Percentiles rank a stretch among this genome's conserved stretches.
phyloP scores from a whole-genome alignment of 1,140 invertebrate genomes.

The Coptotermes formosanus region DNA sequence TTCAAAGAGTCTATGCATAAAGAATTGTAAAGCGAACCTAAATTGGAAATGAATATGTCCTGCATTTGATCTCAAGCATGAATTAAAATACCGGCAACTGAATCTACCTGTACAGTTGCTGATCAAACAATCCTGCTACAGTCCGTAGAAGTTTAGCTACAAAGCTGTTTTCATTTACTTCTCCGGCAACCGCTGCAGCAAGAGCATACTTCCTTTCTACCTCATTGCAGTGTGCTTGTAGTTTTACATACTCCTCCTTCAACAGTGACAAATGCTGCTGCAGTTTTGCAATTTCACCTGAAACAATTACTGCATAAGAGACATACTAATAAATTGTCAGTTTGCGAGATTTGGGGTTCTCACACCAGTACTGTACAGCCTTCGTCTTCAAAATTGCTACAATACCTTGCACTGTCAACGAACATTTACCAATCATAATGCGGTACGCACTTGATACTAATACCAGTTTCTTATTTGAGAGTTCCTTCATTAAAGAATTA shows the following conservation, averaged over 20 bases:
- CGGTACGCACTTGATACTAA: too few relatives aligned
- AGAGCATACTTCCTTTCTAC: slow-evolving; percentile 81
- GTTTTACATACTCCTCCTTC: slow-evolving; percentile 87
- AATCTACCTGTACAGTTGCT: slow-evolving; percentile 60
- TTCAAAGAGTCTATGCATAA: too few relatives aligned
- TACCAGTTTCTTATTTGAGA: not conserved
- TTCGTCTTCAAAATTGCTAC: too few relatives aligned
- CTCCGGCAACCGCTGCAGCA: slow-evolving; percentile 59
- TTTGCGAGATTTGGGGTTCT: too few relatives aligned
- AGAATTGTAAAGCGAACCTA: too few relatives aligned
- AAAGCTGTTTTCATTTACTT: slow-evolving; percentile 67
- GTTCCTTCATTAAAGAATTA: not conserved
- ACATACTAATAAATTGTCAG: not conserved
- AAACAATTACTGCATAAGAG: not conserved
- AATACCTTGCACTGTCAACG: too few relatives aligned
- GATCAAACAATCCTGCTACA: slow-evolving; percentile 75
- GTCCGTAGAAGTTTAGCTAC: slow-evolving; percentile 74
- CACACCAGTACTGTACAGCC: too few relatives aligned
- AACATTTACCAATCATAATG: too few relatives aligned
- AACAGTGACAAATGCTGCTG: slow-evolving; percentile 83
- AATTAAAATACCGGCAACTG: too few relatives aligned
- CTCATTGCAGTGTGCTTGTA: slow-evolving; percentile 78
- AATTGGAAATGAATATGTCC: too few relatives aligned
- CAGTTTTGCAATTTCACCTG: slow-evolving; percentile 67
- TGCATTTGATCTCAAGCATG: too few relatives aligned